These are phyloP conservation scores for Stylophora pistillata DNA, from an alignment of 64 coral and sea anemone genomes.

Conservation along the genomic window DNA sequence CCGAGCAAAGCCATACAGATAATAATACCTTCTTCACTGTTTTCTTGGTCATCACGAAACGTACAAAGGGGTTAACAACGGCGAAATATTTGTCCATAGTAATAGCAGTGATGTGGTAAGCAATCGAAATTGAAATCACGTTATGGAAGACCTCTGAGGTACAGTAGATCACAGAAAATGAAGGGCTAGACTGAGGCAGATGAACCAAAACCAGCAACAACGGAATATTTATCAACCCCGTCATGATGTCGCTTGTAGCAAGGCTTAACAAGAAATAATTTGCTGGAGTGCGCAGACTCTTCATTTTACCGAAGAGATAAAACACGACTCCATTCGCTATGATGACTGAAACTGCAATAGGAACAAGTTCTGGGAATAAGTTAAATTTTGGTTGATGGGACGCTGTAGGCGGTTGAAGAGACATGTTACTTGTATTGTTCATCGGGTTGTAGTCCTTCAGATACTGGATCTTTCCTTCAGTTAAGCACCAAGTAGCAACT, in stretches of 20 bases:
- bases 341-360: slow-evolving; percentile 20
- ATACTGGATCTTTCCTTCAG: background rate
- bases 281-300: slow-evolving; percentile 2
- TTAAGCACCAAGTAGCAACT: no score
- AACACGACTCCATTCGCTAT: slow-evolving; percentile 29
- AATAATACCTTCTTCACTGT: background rate
- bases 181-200: background rate
- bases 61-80: slow-evolving; percentile 28
- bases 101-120: slow-evolving; percentile 36
- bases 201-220: background rate
- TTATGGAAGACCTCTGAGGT: slow-evolving; percentile 10
- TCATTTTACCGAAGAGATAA: slow-evolving; percentile 3
- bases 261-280: slow-evolving; percentile 30
- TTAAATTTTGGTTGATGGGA: background rate
- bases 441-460: background rate
- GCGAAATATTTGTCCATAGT: slow-evolving; percentile 19
- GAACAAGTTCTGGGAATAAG: background rate
- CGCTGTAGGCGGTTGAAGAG: background rate
- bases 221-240: slow-evolving; percentile 41
- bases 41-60: slow-evolving; percentile 22
- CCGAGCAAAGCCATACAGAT: slow-evolving; percentile 11
- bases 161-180: background rate
- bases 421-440: background rate
- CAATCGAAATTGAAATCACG: slow-evolving; percentile 16
- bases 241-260: slow-evolving; percentile 6